Percentiles rank a stretch among this genome's conserved stretches.
These are phyloP conservation scores for Nomada hirtipes DNA, from an alignment of 2,888 invertebrate species.

Conservation along the genomic window DNA sequence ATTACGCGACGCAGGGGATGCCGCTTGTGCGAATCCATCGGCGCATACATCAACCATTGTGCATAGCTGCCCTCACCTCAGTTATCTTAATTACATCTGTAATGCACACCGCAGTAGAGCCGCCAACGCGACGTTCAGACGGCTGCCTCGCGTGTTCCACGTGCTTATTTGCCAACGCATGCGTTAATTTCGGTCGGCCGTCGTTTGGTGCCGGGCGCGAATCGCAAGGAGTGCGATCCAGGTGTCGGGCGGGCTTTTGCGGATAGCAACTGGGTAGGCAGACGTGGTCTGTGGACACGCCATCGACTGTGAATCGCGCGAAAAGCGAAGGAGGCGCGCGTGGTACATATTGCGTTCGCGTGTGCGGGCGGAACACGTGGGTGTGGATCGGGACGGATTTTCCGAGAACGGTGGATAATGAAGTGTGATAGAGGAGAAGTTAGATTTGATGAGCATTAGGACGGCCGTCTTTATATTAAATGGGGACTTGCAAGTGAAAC, in stretches of 20 bases:
- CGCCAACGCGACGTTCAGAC: slow-evolving; percentile 49
- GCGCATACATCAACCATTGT: slow-evolving; percentile 81
- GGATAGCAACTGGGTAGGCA: background rate
- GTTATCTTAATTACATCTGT: slow-evolving; percentile 84
- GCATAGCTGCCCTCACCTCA: slow-evolving; percentile 83
- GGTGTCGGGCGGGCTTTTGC: too few relatives aligned
- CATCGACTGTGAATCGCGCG: slow-evolving; percentile 18
- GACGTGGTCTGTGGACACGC: background rate
- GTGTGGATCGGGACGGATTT: background rate
- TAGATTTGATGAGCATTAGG: too few relatives aligned
- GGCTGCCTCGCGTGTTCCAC: slow-evolving; percentile 55
- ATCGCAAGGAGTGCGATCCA: background rate
- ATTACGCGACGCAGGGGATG: slow-evolving; percentile 69
- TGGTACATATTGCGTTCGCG: slow-evolving; percentile 8
- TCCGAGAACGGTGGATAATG: slow-evolving; percentile 11
- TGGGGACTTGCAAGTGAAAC: background rate
- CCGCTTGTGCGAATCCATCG: slow-evolving; percentile 71
- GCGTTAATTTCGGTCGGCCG: slow-evolving; percentile 43
- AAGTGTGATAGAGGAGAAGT: slow-evolving; percentile 3
- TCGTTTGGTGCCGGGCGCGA: background rate
- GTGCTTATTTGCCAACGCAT: slow-evolving; percentile 61
- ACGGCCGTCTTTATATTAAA: background rate
- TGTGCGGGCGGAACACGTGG: slow-evolving; percentile 18
- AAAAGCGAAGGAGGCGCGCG: background rate
- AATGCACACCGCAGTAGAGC: slow-evolving; percentile 81